These are phyloP conservation scores for Trachythela sp. DNA, from an alignment of 64 coral and sea anemone genomes.

Conservation along the genomic window DNA sequence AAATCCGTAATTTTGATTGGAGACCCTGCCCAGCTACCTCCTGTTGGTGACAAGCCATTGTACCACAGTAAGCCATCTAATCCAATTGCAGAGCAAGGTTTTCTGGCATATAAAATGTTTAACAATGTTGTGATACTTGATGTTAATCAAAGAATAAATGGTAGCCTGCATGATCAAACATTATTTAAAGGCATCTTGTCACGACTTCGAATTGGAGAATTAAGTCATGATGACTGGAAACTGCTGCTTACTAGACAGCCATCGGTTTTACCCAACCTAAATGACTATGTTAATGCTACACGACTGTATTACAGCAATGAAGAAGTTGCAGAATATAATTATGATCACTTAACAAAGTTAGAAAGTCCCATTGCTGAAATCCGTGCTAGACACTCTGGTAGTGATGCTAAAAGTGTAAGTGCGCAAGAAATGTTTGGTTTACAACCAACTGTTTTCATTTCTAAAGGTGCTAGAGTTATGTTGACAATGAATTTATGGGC, in stretches of 20 bases:
- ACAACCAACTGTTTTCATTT: not conserved
- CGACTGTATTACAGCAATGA: not conserved
- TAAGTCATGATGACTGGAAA: constrained; percentile 2
- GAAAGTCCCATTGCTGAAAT: not conserved
- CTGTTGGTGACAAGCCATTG: not conserved
- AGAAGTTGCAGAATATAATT: not conserved
- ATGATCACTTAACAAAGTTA: not conserved
- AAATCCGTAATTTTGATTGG: constrained; percentile 11
- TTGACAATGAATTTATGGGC: constrained; percentile 18
- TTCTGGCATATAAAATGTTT: constrained; percentile 19
- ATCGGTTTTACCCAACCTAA: not conserved
- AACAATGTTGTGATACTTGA: not conserved
- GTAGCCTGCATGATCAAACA: constrained; percentile 4
- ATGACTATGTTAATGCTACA: not conserved
- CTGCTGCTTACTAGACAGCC: constrained; percentile 2
- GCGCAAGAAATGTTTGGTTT: constrained; percentile 11
- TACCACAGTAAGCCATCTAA: constrained; percentile 2
- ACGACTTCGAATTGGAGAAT: constrained; percentile 10
- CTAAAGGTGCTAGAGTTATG: constrained; percentile 5
- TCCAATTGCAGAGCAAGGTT: too few species aligned
- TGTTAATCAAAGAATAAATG: constrained; percentile 16
- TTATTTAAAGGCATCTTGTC: constrained; percentile 12
- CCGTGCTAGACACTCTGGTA: not conserved
- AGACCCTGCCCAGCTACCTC: constrained; percentile 1
- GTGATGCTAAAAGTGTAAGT: constrained; percentile 12